Base-by-base conservation (phyloP, 2,113 vertebrate genomes). In the Spea bombifrons region DNA sequence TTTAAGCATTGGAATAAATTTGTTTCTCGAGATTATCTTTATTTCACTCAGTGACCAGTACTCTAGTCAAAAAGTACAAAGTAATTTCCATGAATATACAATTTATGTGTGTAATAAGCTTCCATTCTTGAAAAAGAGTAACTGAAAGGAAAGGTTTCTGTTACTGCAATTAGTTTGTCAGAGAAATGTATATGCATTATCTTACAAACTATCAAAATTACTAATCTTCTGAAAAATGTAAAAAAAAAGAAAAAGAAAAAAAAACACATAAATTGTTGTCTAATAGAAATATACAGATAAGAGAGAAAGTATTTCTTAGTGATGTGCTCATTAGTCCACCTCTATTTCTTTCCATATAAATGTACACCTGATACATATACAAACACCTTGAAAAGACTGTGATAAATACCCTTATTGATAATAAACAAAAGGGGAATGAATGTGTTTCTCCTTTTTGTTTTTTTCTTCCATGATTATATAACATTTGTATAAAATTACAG, bases 181-280 rank as follows among this genome's bases (percentile, higher is more conserved):
- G 92, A 93, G 92, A 93, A 93, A 93, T 90, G 90, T 93, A 91
- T 92, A 92, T 82, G 84, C 89, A 88, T 93, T 93, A 93, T 93
- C 92, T 93, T 93, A 93, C 91, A 93, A 93, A 93, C 92, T 93
- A 93, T 93, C 92, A 93, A 93, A 93, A 93, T 93, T 93, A 91
- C 91, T 93, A 93, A 90, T 93, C 90, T 90, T 93, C 90, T 93
- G 92, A 92, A 93, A 93, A 93, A 93, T 92, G 89, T 91, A 92
- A 92, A 92, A 93, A 93, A 93, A 92, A 93, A 92, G 91, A 91
- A 92, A 91, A 92, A 92, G 92, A 92, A 92, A 91, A 90, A 92
- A 93, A 92, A 93, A 91, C 88, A 91, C 93, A 90, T 86, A 92
- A 93, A 93, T 90, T 92, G 90, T 90, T 91, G 90, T 93, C 91